Base-by-base conservation (phyloP, 2,888 invertebrate species). In the Thecophora atra region DNA sequence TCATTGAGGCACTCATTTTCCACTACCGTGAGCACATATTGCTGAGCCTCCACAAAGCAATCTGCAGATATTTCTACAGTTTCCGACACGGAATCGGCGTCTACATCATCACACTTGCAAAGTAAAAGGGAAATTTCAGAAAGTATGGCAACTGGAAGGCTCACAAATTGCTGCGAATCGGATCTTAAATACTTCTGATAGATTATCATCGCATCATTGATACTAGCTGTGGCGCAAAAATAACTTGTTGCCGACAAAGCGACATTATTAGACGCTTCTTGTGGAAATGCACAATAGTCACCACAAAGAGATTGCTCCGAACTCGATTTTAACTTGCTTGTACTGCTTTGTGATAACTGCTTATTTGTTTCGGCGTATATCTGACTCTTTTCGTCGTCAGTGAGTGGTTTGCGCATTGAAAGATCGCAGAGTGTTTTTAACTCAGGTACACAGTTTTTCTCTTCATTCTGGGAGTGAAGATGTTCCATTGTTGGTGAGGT, bases 1-100 rank as follows among this genome's bases (percentile, higher is more conserved):
- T 92, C 92, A 79, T 91, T 90, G 84, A 94, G 93, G 88, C 93
- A 92, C 86, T 92, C 90, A 68, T 89, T 89, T 80, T 95, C 91
- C 84, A 97, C 89, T 81, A 90, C 87, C 72, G 89, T 88, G 75
- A 91, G 89, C 73, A 94, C 88, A 84, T 89, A 89, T 76, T 90
- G 89, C 84, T 94, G 93, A 70, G 93, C 91, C 74, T 90, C 89
- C 76, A 91, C 89, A 84, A 96, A 94, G 83, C 93, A 93, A 79
- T 90, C 89, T 66, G 92, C 79, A 1, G 84, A 80, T 15, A 86
- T 83, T 7, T 77, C 76, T 6, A 42, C 19, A 11, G 63, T 44
- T 5, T 54, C 70, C 26, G n/a, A 64, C 7, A 15, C 21, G 3
- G 15, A 37, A 24, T 8, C 42, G 21, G 51, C 70, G 72, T 60